Evolutionary conservation across 2,888 invertebrate species (phyloP), one percentile per base, ranked within the genome.

Genomic region (Cerastoderma edule): DNA sequence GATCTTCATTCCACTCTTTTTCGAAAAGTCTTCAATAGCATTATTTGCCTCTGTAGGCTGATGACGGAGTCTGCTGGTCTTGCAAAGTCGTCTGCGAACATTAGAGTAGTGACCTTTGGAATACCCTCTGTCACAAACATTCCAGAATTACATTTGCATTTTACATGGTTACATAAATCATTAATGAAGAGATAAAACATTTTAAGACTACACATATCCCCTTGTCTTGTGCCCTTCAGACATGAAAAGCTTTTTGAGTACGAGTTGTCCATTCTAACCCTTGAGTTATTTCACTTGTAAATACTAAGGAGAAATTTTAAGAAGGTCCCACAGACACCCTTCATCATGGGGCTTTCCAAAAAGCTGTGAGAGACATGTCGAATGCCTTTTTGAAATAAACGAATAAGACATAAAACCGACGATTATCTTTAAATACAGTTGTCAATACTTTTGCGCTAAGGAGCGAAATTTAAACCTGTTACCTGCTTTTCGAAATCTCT

Each of bases 81-180:
- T 32, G 27, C 64, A 22, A 71, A 24, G 33, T 64, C 70, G 16
- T 70, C 70, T 10, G 70, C 53, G 53, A 33, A 71, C 1, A 71
- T 28, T 22, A 54, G 30, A 24, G 35, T 50, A 27, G 32, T 32
- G 19, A 64, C 28, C 32, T 71, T 53, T 13, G 50, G 30, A 27
- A 19, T n/a, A 19, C 2, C 28, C 10, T 54, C 22, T 3, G 33
- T 30, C 3, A 71, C 63, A 33, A 53, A 64, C 3, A 71, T 33
- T 22, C 64, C 71, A 54, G 27, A 27, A 27, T 54, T 54, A 22
- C 8, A 27, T 8, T 27, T 22, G 5, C 28, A 16, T 8, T 30
- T 19, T 1, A 56, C 28, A 28, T 56, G 16, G 16, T 8, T 4
- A 8, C 56, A 56, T 22, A 56, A 2, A 28, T 27, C 30, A 28